Conservation (phyloP, 2,113 vertebrate genomes). For the Petromus typicus region DNA sequence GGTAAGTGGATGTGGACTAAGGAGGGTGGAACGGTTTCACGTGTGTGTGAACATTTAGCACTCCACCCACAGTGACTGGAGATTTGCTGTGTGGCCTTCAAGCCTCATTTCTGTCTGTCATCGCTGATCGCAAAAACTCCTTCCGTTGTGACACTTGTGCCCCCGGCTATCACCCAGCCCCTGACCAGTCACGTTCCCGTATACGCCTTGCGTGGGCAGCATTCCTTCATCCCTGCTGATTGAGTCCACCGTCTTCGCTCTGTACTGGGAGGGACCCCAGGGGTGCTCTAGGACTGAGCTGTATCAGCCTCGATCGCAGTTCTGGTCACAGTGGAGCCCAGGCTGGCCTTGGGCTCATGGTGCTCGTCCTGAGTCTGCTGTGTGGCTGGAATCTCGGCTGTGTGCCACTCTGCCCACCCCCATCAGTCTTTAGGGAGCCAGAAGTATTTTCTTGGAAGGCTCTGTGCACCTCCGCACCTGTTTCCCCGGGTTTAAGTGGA, state of each 20-base stretch:
- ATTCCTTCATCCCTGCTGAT: neutral
- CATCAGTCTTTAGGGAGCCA: neutral
- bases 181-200: neutral
- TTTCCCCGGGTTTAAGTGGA: neutral
- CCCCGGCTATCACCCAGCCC: neutral
- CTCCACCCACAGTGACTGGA: neutral
- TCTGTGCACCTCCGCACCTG: neutral
- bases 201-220: neutral
- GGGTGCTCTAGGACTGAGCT: neutral
- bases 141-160: neutral
- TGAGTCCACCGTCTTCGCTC: neutral
- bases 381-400: neutral
- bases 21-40: neutral
- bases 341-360: neutral
- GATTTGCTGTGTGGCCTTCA: neutral
- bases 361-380: neutral
- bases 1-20: neutral
- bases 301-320: neutral
- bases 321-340: neutral
- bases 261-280: neutral
- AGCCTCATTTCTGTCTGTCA: neutral
- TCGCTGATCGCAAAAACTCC: neutral
- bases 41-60: neutral
- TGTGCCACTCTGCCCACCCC: neutral
- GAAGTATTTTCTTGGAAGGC: conserved; percentile 26